These are phyloP conservation scores for Slavum lentiscoides DNA, from an alignment of 2,888 invertebrate species.

Conservation along the genomic window DNA sequence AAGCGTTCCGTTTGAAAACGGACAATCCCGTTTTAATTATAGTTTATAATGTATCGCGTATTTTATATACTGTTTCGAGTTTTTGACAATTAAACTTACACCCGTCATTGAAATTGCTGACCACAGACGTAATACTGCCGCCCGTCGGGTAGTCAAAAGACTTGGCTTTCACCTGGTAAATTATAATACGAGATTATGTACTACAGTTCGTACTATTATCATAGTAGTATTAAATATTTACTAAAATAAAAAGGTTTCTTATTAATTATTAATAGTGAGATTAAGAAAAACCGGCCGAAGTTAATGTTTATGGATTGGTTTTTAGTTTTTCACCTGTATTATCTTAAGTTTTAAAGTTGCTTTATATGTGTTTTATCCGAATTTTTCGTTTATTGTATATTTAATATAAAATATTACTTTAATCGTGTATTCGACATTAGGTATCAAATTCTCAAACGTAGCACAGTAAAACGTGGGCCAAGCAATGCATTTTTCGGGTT, in stretches of 20 bases:
- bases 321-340: too few relatives aligned
- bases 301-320: too few relatives aligned
- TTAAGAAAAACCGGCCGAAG: too few relatives aligned
- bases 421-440: conserved; percentile 7
- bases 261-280: too few relatives aligned
- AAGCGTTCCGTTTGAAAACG: too few relatives aligned
- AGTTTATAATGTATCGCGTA: too few relatives aligned
- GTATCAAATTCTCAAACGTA: conserved; percentile 8
- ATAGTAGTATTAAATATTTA: too few relatives aligned
- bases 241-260: too few relatives aligned
- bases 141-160: conserved; percentile 15
- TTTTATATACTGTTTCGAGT: neutral
- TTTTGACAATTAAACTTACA: neutral
- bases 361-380: neutral
- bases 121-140: neutral
- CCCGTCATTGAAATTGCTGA: conserved; percentile 11
- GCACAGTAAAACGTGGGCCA: conserved; percentile 19
- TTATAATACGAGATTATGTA: too few relatives aligned
- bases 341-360: too few relatives aligned
- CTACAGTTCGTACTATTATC: too few relatives aligned
- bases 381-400: neutral
- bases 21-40: too few relatives aligned
- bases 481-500: neutral
- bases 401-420: neutral
- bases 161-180: conserved; percentile 17